phyloP scores from a whole-genome alignment of 2,113 vertebrate genomes.

The Cathartes aura region DNA sequence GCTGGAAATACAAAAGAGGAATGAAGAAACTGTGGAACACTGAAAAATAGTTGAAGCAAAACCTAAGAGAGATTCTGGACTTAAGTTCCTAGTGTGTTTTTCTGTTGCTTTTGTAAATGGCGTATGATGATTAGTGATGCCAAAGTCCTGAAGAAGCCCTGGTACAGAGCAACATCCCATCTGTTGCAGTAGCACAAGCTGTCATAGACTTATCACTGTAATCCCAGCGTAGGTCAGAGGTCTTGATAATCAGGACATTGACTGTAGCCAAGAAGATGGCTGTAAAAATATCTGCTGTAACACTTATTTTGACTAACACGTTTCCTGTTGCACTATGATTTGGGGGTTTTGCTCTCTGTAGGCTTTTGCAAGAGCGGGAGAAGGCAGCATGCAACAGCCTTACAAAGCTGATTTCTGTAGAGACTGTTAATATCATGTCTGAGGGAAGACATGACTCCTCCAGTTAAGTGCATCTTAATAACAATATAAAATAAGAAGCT shows the following conservation, averaged over 20 bases:
- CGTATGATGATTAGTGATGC: neutral
- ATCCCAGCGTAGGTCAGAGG: neutral
- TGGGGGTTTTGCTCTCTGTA: neutral
- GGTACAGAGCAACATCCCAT: neutral
- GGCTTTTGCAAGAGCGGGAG: neutral
- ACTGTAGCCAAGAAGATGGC: neutral
- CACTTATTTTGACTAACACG: fast-evolving
- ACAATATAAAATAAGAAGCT: neutral
- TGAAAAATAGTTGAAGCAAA: neutral
- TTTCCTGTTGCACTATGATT: neutral
- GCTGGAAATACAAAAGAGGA: neutral
- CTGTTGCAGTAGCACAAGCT: neutral
- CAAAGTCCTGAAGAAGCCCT: neutral
- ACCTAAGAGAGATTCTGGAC: neutral
- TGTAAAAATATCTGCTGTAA: neutral
- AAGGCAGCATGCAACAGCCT: neutral
- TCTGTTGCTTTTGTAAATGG: neutral
- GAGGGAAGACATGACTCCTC: neutral
- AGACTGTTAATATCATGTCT: neutral
- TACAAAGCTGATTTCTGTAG: neutral
- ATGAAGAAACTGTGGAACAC: no score
- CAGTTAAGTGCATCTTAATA: neutral
- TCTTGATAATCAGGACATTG: neutral
- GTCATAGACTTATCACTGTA: neutral
- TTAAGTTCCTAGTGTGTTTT: neutral